Percentiles rank a stretch among this genome's conserved stretches.
These are phyloP conservation scores for Corythoichthys haematopterus DNA, from an alignment of 2,113 vertebrate species.

Conservation along the genomic window DNA sequence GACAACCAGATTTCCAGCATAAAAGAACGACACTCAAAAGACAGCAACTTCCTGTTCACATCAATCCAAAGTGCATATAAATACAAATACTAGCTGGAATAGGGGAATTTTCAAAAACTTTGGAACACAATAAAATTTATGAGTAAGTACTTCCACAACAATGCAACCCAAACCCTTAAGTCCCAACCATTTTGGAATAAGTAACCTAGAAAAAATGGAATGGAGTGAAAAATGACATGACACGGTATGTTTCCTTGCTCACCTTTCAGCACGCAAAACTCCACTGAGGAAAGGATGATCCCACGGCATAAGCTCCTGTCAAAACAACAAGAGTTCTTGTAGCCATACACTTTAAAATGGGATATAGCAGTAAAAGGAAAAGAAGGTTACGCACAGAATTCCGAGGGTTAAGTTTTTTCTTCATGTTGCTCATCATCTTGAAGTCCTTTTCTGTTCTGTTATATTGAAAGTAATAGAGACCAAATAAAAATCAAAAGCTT, in stretches of 20 bases:
- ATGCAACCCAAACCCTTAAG: too few relatives aligned
- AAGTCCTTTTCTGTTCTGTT: slow-evolving; percentile 87
- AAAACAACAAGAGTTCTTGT: slow-evolving; percentile 1
- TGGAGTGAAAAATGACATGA: background rate
- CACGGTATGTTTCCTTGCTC: slow-evolving; percentile 14
- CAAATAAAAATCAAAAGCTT: background rate
- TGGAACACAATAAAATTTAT: too few relatives aligned
- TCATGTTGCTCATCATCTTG: slow-evolving; percentile 85
- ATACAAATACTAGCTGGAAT: too few relatives aligned
- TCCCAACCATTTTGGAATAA: too few relatives aligned
- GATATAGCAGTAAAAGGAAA: background rate
- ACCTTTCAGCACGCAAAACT: slow-evolving; percentile 90
- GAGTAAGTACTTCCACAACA: too few relatives aligned
- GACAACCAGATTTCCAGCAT: background rate
- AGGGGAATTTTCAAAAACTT: too few relatives aligned
- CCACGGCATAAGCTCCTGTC: slow-evolving; percentile 92
- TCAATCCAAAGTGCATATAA: too few relatives aligned
- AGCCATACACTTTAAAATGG: background rate
- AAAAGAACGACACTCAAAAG: too few relatives aligned
- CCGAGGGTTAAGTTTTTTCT: slow-evolving; percentile 84
- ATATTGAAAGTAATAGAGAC: slow-evolving; percentile 31
- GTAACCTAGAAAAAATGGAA: slow-evolving; percentile 14
- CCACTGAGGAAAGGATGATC: slow-evolving; percentile 93
- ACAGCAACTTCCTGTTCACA: too few relatives aligned
- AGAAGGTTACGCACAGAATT: slow-evolving; percentile 79